Percentiles rank a stretch among this genome's conserved stretches.
phyloP scores from a whole-genome alignment of 2,888 invertebrate species.

The Sesia bembeciformis region DNA sequence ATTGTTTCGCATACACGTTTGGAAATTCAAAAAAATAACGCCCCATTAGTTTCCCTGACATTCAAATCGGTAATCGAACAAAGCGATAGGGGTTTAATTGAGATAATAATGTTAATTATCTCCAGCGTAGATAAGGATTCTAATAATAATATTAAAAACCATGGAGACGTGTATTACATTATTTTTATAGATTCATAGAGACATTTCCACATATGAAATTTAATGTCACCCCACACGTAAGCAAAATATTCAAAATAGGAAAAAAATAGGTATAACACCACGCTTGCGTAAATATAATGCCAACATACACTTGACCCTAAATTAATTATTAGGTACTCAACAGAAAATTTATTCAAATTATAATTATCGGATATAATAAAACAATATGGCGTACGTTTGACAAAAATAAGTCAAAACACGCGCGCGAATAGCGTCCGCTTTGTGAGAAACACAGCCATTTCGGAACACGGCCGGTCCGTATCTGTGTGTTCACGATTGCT shows the following conservation, averaged over 20 bases:
- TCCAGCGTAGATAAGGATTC: neutral
- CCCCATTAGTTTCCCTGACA: neutral
- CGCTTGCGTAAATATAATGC: too few relatives aligned
- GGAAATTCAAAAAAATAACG: neutral
- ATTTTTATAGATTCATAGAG: neutral
- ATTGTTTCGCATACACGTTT: slow-evolving; percentile 16
- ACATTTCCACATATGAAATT: neutral
- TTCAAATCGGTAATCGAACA: neutral
- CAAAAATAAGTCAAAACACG: slow-evolving; percentile 56
- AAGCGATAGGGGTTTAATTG: neutral
- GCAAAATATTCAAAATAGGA: neutral
- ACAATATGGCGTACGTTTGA: slow-evolving; percentile 63
- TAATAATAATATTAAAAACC: neutral
- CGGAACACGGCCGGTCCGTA: slow-evolving; percentile 43
- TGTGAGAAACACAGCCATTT: slow-evolving; percentile 42
- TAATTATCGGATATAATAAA: slow-evolving; percentile 38
- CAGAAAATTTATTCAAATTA: slow-evolving; percentile 19
- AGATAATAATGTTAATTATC: neutral
- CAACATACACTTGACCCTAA: too few relatives aligned
- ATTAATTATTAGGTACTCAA: too few relatives aligned
- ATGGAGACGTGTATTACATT: slow-evolving; percentile 2
- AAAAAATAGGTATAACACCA: neutral
- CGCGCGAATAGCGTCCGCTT: slow-evolving; percentile 28
- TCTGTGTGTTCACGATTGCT: slow-evolving; percentile 37
- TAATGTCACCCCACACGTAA: neutral